Evolutionary conservation across 2,797 vertebrate species (phyloP).

Genomic region (Sebastes oblongus): DNA sequence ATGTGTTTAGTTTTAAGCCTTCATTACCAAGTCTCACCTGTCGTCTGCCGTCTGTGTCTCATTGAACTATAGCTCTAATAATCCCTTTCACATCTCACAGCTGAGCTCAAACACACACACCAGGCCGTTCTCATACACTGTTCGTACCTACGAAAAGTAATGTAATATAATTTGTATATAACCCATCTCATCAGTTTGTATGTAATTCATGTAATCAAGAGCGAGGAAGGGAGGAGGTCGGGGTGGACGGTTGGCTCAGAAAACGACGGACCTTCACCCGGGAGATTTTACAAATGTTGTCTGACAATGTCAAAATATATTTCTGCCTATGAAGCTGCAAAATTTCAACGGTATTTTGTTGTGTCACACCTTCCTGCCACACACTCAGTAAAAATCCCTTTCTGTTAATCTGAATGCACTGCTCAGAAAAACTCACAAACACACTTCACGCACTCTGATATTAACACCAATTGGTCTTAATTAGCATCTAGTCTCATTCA

Average conservation of each 20-base stretch:
- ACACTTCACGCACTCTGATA: constrained; percentile 16
- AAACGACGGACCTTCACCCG: no score
- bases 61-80: constrained; percentile 43
- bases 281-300: not conserved
- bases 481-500: constrained; percentile 31
- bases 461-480: constrained; percentile 53
- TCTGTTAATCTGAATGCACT: not conserved
- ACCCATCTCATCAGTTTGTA: not conserved
- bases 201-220: not conserved
- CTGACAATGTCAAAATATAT: not conserved
- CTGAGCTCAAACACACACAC: constrained; percentile 34
- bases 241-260: not conserved
- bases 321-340: not conserved
- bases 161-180: not conserved
- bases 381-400: not conserved
- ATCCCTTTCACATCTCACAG: constrained; percentile 53
- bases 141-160: not conserved
- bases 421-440: not conserved
- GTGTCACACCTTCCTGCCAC: not conserved
- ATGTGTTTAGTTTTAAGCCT: constrained; percentile 30
- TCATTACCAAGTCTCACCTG: constrained; percentile 65
- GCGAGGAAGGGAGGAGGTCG: not conserved
- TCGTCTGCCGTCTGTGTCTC: constrained; percentile 29
- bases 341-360: not conserved
- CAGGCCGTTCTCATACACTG: not conserved